Evolutionary conservation across 2,888 invertebrate genomes (phyloP).

Genomic region (Heliconius ismenius): DNA sequence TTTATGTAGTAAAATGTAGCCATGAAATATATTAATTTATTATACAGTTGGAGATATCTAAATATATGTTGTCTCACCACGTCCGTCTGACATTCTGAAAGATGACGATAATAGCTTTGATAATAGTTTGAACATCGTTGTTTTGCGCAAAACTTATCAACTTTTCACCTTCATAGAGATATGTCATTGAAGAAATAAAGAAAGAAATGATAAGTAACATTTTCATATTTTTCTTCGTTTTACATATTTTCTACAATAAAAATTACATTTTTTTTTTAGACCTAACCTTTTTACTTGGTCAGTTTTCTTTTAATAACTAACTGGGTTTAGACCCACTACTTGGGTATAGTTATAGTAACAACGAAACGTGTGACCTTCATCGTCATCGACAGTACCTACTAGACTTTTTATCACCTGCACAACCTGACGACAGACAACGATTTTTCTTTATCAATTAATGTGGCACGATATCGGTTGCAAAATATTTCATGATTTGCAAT

Average conservation of each 20-base stretch:
- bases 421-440: constrained; percentile 3
- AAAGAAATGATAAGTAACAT: not conserved
- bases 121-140: not conserved
- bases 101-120: constrained; percentile 7
- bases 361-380: not conserved
- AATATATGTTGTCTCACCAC: not conserved
- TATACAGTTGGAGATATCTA: not conserved
- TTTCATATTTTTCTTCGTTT: not conserved
- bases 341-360: not conserved
- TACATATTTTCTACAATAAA: not conserved
- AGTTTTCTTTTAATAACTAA: not conserved
- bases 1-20: not conserved
- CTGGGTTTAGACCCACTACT: not conserved
- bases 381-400: not conserved
- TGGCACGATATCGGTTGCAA: not conserved
- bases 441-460: not conserved
- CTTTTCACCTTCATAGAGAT: not conserved
- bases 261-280: not conserved
- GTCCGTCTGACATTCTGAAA: not conserved
- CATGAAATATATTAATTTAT: not conserved
- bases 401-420: not conserved
- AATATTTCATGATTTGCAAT: not conserved
- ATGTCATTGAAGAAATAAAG: not conserved
- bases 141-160: not conserved
- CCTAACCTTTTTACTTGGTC: not conserved